These are phyloP conservation scores for Neolamprologus fasciatus DNA, from an alignment of 2,113 vertebrate species.

Conservation along the genomic window DNA sequence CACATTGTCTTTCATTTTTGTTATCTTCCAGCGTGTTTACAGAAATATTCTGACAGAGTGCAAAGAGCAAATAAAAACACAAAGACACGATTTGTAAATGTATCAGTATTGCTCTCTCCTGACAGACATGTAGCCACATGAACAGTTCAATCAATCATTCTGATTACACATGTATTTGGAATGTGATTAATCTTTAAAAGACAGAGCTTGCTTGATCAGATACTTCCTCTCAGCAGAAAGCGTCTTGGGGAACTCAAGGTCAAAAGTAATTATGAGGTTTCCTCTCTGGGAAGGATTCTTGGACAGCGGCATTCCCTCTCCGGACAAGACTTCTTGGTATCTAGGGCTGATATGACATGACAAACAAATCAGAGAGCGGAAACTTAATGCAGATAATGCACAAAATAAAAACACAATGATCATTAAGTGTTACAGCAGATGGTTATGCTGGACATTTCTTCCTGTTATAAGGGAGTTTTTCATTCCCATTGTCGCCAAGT, in stretches of 20 bases:
- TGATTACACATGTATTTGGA: neutral
- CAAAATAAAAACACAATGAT: neutral
- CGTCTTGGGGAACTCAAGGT: slow-evolving; percentile 79
- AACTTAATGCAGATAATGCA: neutral
- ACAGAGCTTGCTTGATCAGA: slow-evolving; percentile 73
- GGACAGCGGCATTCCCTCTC: slow-evolving; percentile 85
- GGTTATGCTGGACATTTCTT: neutral
- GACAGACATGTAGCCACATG: neutral
- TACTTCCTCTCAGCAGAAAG: slow-evolving; percentile 76
- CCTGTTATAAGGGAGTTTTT: neutral
- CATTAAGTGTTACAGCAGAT: neutral
- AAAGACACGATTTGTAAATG: neutral
- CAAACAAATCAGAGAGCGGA: neutral
- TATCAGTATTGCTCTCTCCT: neutral
- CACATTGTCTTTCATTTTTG: neutral
- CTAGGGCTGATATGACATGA: slow-evolving; percentile 69
- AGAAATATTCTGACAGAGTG: neutral
- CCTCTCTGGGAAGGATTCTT: slow-evolving; percentile 72
- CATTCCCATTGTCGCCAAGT: neutral
- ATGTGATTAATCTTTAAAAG: neutral
- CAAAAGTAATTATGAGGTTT: slow-evolving; percentile 83
- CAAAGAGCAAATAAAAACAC: neutral
- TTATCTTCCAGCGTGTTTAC: neutral
- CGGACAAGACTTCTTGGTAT: slow-evolving; percentile 80
- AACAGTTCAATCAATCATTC: neutral